These are phyloP conservation scores for Carassius gibelio DNA, from an alignment of 2,113 vertebrate genomes.

Conservation along the genomic window DNA sequence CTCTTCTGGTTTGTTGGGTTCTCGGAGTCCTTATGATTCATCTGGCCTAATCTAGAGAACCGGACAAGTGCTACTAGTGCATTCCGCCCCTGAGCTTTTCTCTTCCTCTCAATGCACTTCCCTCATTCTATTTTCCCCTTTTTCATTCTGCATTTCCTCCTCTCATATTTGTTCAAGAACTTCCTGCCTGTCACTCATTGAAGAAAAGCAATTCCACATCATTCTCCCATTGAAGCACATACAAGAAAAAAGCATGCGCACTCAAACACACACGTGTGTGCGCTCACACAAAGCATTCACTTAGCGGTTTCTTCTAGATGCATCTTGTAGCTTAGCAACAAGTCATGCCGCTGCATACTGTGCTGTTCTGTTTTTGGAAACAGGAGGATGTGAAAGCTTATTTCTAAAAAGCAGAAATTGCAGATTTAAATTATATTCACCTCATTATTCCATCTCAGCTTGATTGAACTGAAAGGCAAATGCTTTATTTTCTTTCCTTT, in stretches of 20 bases:
- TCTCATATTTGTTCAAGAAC: constrained; percentile 53
- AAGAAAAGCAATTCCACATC: constrained; percentile 54
- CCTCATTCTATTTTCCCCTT: constrained; percentile 23
- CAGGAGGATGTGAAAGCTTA: constrained; percentile 40
- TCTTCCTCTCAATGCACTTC: constrained; percentile 29
- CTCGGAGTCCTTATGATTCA: constrained; percentile 22
- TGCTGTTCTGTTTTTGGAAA: constrained; percentile 50
- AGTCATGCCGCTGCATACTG: constrained; percentile 50
- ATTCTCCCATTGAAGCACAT: constrained; percentile 45
- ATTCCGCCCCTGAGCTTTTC: constrained; percentile 33
- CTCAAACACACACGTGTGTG: constrained; percentile 20
- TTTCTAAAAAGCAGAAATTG: constrained; percentile 30
- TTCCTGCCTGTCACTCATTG: constrained; percentile 53
- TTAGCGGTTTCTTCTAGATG: constrained; percentile 57
- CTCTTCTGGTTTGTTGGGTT: not conserved
- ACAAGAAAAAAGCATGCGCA: constrained; percentile 33
- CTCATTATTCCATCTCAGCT: constrained; percentile 37
- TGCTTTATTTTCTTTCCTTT: constrained; percentile 29
- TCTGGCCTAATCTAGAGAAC: constrained; percentile 36
- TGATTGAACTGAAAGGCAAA: constrained; percentile 36
- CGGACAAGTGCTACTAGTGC: constrained; percentile 31
- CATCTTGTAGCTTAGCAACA: constrained; percentile 63
- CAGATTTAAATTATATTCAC: constrained; percentile 31
- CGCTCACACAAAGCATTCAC: constrained; percentile 39
- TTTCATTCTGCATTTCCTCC: constrained; percentile 21